Evolutionary conservation across 1,140 invertebrate species (phyloP).

Genomic region (Frieseomelitta varia): DNA sequence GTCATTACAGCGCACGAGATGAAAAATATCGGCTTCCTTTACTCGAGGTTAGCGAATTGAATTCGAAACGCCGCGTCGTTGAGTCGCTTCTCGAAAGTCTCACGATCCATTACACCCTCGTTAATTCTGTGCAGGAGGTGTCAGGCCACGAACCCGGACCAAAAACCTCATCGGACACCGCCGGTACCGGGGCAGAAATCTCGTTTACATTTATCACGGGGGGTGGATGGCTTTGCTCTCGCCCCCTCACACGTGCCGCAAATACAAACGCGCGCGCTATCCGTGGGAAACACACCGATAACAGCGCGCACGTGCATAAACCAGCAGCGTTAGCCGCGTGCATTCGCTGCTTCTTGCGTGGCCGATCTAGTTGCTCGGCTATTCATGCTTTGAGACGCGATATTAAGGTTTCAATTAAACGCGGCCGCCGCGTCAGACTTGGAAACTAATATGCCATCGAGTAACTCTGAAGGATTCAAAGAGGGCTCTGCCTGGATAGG

Average conservation of each 20-base stretch:
- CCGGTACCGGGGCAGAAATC: conserved; percentile 25
- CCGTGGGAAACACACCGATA: not conserved
- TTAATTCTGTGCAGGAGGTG: conserved; percentile 25
- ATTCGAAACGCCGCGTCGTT: conserved; percentile 1
- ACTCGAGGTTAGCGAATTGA: not conserved
- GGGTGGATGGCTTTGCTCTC: not conserved
- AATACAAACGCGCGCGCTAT: not conserved
- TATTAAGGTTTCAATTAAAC: conserved; percentile 70
- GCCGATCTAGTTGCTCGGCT: conserved; percentile 41
- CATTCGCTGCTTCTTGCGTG: conserved; percentile 55
- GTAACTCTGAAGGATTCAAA: conserved; percentile 56
- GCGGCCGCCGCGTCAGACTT: conserved; percentile 41
- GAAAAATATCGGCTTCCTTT: not conserved
- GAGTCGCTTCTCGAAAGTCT: not conserved
- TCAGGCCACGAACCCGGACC: not conserved
- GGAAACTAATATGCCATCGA: conserved; percentile 68
- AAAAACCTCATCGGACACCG: conserved; percentile 49
- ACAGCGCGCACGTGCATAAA: not conserved
- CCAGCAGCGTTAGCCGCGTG: not conserved
- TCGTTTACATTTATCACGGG: conserved; percentile 57
- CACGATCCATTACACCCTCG: conserved; percentile 22
- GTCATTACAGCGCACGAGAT: no score
- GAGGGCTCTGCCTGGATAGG: not conserved
- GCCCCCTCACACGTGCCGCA: not conserved
- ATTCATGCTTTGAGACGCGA: conserved; percentile 63